Evolutionary conservation across 2,797 vertebrate species (phyloP), one percentile per base, ranked within the genome.

Genomic region (Eptatretus atami): DNA sequence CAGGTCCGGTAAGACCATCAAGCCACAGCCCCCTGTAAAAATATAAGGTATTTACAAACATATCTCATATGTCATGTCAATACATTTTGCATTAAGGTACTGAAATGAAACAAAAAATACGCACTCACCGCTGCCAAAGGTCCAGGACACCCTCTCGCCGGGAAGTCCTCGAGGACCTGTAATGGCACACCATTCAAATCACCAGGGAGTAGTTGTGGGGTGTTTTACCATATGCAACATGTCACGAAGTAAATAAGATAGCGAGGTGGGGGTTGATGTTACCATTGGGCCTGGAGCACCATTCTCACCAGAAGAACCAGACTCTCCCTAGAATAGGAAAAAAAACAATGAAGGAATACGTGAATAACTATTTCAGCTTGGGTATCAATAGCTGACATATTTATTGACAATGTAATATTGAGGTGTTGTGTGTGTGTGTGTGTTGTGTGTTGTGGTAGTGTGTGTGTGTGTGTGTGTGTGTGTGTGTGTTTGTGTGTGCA

Each of bases 231-330:
- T 44, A 44, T 44, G 31, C 4, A 44, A 44, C 31, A 25, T n/a
- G 13, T 52, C 11, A 60, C 9, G 11, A 44, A 15, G 25, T 10
- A 9, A 24, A 24, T 55, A 9, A 19, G 13, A 15, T 11, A 57
- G 52, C 3, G 10, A n/a, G 25, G 13, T 52, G 19, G 54, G 6
- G 9, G 52, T 2, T 9, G 31, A 44, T 24, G 82, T 73, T 70
- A 92, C 86, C 86, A 92, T 84, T 2, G 86, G 84, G 65, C 86
- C 84, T 0, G 83, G 82, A 65, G 84, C 76, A 1, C 86, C 86
- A 1, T 77, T 84, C 69, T 92, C 84, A 13, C 83, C 86, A 0
- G 82, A 65, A 53, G 84, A 69, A 24, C 86, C 86, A 54, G 80
- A 66, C 71, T 90, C 86, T 10, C 86, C 86, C 86, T 92, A 69